Base-by-base conservation (phyloP, 2,888 invertebrate genomes). In the Cryptus armator region DNA sequence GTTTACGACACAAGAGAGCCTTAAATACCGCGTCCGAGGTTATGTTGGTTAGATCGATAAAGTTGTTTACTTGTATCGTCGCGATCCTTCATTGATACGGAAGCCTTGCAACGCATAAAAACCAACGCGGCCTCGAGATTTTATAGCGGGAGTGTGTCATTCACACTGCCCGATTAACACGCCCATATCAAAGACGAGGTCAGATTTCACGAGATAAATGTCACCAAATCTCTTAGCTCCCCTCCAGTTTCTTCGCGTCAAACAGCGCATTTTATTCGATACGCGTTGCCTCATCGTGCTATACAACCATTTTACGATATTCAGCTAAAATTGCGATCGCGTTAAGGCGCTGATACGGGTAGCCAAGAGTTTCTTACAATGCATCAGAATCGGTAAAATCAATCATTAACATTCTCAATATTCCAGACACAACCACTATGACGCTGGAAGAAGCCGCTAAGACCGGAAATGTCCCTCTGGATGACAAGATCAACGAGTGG, bases 401-500 rank as follows among this genome's bases (percentile, higher is more conserved):
- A 10, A n/a, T 43, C 5, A 9, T 78, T 46, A 72, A 44, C 12
- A 14, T 77, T 37, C 16, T 46, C 19, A 1, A 44, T 77, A 12
- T 70, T 72, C 19, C 70, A 81, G 77, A 59, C 71, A 64, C 10
- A 70, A 32, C 24, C 37, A 89, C 24, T 46, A 89, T 89, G 89
- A 66, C 85, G 16, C 82, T 87, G 5, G 68, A 87, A 32, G 87
- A 88, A 81, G 75, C 85, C 70, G 79, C 91, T 24, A 93, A 94
- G 4, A 95, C 95, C 86, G 96, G 95, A 72, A 94, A 95, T 90
- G 79, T 89, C 43, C 94, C 95, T 88, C 93, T 98, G 81, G 96
- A 97, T 92, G 92, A 94, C 14, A 96, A 96, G 92, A 95, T 98
- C 14, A 94, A 95, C 16, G 96, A 96, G 88, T 98, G 97, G 97